Base-by-base conservation (phyloP, 2,797 vertebrate genomes). In the Melanotaenia nigrans region DNA sequence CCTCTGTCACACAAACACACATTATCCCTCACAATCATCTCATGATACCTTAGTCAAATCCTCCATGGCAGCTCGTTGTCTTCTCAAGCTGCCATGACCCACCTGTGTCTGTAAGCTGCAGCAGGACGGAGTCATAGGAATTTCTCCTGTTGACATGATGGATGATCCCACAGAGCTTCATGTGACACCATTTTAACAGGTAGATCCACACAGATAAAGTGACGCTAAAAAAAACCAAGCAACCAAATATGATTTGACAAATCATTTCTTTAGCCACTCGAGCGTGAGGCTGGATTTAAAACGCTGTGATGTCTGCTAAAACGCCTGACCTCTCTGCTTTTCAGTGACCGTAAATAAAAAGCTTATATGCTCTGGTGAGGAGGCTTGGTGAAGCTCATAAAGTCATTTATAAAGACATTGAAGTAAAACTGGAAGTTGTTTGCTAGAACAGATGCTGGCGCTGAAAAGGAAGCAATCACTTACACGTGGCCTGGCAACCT, bases 171-270 rank as follows among this genome's bases (percentile, higher is more conserved):
- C 97, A 97, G 69, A 92, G 85, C 25, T 74, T 83, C 66, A 82
- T 71, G 68, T 89, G 89, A 90, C 97, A 98, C 89, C 93, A 78
- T 80, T 84, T 90, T 71, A 96, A 92, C 63, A 98, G 94, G 93
- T 96, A 99, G n/a, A 99, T 86, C 96, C 97, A 98, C 89, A 96
- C 66, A 7, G 97, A 98, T 84, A 97, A 38, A 0, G 96, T 92
- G 90, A 95, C 92, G 88, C 97, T 98, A 83, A 63, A 75, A 88
- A 71, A 55, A 30, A 25, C 24, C 68, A 73, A 73, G 62, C 73
- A 49, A 40, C 2, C 24, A 74, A 66, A 85, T 66, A 38, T 35
- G 58, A 81, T 78, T 57, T 77, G 71, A 79, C 75, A 74, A 81
- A 78, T 80, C 65, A 68, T 86, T 79, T 78, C 59, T 69, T 63